Base-by-base conservation (phyloP, 2,888 invertebrate genomes). In the Sinhomidia bicolor region DNA sequence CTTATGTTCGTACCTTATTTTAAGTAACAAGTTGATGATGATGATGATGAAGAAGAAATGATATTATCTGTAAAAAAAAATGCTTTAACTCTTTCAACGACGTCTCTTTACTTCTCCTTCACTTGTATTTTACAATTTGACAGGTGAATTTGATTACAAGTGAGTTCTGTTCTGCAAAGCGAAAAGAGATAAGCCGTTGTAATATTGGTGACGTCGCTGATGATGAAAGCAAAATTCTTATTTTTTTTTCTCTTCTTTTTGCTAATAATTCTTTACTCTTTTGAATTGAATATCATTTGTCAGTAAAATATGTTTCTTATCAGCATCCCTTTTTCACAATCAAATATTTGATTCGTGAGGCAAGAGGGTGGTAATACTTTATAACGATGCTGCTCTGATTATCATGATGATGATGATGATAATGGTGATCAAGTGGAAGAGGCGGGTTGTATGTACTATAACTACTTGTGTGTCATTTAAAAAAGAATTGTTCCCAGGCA, bases 1-100 rank as follows among this genome's bases (percentile, higher is more conserved):
- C 57, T 80, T 79, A 60, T 74, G 74, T 26, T 74, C 17, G 26
- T 74, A 51, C 74, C 36, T 68, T 68, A 68, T 68, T 68, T 62
- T 62, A 62, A 62, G 62, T 29, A 26, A 36, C 14, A 23, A 9
- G 36, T 3, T n/a, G 32, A 29, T 65, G 65, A 65, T 17, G 41
- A 36, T 71, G 68, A 62, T 29, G 29, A 62, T 29, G 62, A 6
- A 51, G n/a, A 36, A 36, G 36, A 36, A 36, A 71, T 74, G 47
- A 74, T 47, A 47, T 47, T 26, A 26, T 74, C 44, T 41, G n/a
- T 17, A 41, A 23, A 26, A 71, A 36, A 68, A 71, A 41, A 71
- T 36, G 71, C 10, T 74, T 12, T 44, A 26, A 29, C 74, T 74
- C 44, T 74, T 74, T 74, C 47, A 74, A 44, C 71, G 23, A 23